Conservation (phyloP, 2,888 invertebrate species). For the Conistra vaccinii region DNA sequence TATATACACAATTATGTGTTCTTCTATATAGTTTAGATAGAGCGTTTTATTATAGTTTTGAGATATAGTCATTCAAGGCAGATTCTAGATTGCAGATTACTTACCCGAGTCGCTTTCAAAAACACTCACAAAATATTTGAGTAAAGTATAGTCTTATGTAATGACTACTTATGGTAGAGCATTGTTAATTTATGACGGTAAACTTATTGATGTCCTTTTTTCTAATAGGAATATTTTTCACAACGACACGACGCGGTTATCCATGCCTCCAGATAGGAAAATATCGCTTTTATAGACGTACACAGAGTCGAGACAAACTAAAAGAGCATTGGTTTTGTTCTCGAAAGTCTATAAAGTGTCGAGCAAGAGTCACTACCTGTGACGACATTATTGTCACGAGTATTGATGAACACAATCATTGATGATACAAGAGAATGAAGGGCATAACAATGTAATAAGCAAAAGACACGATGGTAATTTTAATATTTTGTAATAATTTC, state of each 20-base stretch:
- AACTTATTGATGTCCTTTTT: background rate
- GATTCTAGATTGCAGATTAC: background rate
- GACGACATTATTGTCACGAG: background rate
- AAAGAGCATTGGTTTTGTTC: background rate
- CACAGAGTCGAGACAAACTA: background rate
- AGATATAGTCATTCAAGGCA: too few species aligned
- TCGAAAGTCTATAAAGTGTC: background rate
- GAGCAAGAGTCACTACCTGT: background rate
- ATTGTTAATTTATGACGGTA: background rate
- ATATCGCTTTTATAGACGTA: slow-evolving; percentile 6
- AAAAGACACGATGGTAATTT: background rate
- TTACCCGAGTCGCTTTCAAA: background rate
- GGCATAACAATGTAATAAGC: background rate
- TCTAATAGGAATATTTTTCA: slow-evolving; percentile 14
- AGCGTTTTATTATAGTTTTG: too few species aligned
- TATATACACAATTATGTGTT: background rate
- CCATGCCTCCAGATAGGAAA: slow-evolving; percentile 3
- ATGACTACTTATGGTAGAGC: background rate
- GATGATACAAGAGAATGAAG: background rate
- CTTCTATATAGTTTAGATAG: background rate
- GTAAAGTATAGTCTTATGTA: background rate
- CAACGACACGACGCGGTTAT: background rate
- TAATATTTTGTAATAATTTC: background rate
- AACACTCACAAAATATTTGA: background rate
- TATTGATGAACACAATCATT: slow-evolving; percentile 11